phyloP scores from a whole-genome alignment of 2,113 vertebrate species.

The Heterocephalus glaber region DNA sequence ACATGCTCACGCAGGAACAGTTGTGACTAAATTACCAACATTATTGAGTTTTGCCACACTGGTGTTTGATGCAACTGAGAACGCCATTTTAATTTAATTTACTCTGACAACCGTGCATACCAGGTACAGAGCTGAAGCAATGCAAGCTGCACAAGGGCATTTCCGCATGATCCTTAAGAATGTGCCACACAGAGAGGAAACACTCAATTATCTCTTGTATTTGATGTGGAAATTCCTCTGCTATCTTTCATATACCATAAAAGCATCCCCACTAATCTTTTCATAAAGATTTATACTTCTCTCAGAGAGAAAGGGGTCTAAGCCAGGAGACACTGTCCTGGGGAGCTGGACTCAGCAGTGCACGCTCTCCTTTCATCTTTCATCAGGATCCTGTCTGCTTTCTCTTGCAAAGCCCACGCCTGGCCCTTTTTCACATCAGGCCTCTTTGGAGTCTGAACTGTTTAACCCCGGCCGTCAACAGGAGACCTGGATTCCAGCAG shows the following conservation, averaged over 20 bases:
- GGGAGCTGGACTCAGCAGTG: background rate
- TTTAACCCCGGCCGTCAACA: background rate
- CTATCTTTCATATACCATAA: background rate
- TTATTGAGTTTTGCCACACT: background rate
- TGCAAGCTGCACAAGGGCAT: fast-evolving
- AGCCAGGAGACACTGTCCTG: background rate
- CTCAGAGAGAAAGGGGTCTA: background rate
- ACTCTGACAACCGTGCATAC: background rate
- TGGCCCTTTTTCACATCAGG: background rate
- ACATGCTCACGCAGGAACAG: too few relatives aligned
- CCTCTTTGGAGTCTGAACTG: background rate
- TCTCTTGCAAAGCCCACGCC: background rate
- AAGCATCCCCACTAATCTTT: background rate
- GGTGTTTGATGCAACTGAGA: background rate
- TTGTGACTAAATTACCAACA: background rate
- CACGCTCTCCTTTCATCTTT: background rate
- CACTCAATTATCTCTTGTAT: background rate
- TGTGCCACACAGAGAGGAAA: background rate
- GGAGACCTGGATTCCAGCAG: background rate
- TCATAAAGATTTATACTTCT: background rate
- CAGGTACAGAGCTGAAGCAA: background rate
- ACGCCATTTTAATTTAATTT: conserved; percentile 12
- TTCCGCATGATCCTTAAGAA: background rate
- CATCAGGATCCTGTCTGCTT: background rate
- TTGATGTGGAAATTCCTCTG: background rate